Evolutionary conservation across 2,888 invertebrate species (phyloP).

Genomic region (Meandrusa payeni): DNA sequence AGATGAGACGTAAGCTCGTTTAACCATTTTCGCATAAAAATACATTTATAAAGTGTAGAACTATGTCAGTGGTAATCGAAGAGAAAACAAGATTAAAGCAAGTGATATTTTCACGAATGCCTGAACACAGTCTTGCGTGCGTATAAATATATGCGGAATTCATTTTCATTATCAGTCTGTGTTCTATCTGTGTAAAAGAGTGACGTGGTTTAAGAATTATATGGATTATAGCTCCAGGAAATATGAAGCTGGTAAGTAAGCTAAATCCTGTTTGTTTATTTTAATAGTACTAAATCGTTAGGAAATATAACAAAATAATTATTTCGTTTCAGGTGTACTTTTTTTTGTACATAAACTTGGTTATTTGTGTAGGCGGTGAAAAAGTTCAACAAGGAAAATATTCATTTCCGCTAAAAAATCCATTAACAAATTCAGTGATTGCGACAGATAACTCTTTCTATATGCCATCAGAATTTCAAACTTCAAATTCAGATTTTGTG

Average conservation of each 20-base stretch:
- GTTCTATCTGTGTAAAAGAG: slow-evolving; percentile 62
- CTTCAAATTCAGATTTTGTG: slow-evolving; percentile 55
- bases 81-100: slow-evolving; percentile 62
- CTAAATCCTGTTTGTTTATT: too few relatives aligned
- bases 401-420: slow-evolving; percentile 59
- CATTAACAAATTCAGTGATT: slow-evolving; percentile 44
- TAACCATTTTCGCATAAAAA: too few relatives aligned
- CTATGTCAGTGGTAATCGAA: slow-evolving; percentile 34
- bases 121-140: slow-evolving; percentile 67
- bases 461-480: slow-evolving; percentile 64
- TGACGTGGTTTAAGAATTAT: slow-evolving; percentile 50
- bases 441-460: slow-evolving; percentile 61
- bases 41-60: slow-evolving; percentile 21
- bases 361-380: slow-evolving; percentile 43
- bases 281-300: too few relatives aligned
- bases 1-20: too few relatives aligned
- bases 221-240: slow-evolving; percentile 56
- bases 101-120: slow-evolving; percentile 75
- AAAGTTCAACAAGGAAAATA: slow-evolving; percentile 51
- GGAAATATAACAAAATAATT: slow-evolving; percentile 17
- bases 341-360: slow-evolving; percentile 45
- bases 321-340: slow-evolving; percentile 60
- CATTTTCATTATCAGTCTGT: slow-evolving; percentile 77
- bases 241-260: slow-evolving; percentile 77
- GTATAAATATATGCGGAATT: slow-evolving; percentile 80